Percentiles rank a stretch among this genome's conserved stretches.
These are phyloP conservation scores for Hypothenemus hampei DNA, from an alignment of 1,140 invertebrate genomes.

Conservation along the genomic window DNA sequence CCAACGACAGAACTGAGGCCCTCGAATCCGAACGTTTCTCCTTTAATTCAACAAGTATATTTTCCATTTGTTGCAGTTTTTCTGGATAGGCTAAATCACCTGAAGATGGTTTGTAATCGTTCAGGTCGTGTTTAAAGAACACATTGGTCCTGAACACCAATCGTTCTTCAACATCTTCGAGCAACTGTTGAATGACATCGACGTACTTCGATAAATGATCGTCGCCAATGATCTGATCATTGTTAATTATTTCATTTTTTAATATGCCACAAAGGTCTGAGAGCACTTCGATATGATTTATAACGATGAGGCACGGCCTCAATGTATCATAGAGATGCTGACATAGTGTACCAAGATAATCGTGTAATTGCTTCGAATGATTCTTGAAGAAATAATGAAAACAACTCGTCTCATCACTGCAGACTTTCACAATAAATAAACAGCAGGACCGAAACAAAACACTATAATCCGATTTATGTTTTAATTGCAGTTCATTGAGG, in stretches of 20 bases:
- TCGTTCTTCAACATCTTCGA: constrained; percentile 95
- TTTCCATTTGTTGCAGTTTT: constrained; percentile 96
- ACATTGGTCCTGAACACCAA: constrained; percentile 94
- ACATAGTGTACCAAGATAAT: constrained; percentile 81
- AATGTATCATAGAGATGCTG: constrained; percentile 88
- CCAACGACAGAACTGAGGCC: constrained; percentile 54
- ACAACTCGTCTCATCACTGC: constrained; percentile 85
- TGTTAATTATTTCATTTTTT: constrained; percentile 88
- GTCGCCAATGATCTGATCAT: constrained; percentile 87
- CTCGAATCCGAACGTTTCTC: constrained; percentile 61
- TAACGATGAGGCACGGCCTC: constrained; percentile 93
- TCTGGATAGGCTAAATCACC: constrained; percentile 97
- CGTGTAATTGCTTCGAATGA: constrained; percentile 57
- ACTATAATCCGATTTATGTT: constrained; percentile 80
- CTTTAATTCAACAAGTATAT: constrained; percentile 64
- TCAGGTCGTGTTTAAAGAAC: constrained; percentile 88
- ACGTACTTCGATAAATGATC: constrained; percentile 77
- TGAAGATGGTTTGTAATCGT: constrained; percentile 80
- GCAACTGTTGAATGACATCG: constrained; percentile 73
- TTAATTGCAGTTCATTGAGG: constrained; percentile 63
- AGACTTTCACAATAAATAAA: constrained; percentile 84
- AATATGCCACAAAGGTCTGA: constrained; percentile 95
- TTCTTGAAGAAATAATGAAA: constrained; percentile 85
- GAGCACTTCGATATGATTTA: constrained; percentile 95
- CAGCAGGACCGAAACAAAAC: constrained; percentile 81